Base-by-base conservation (phyloP, 2,113 vertebrate genomes). In the Chloropsis hardwickii region DNA sequence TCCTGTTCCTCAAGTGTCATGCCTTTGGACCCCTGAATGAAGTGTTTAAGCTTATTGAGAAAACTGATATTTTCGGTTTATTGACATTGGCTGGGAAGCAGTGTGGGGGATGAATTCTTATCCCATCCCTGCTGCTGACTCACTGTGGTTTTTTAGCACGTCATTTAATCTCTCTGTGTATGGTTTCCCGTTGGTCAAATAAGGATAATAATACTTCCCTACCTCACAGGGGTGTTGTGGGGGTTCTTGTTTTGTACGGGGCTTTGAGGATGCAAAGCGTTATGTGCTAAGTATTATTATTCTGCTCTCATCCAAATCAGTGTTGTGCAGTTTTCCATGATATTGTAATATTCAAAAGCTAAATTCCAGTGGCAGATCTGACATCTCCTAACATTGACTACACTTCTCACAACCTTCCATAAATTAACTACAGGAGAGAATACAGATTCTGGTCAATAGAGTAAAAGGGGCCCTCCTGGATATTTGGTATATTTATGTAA, bases 41-140 rank as follows among this genome's bases (percentile, higher is more conserved):
- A 97, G 90, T 97, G 95, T 97, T 97, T 96, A 95, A 97, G 77
- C 77, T 96, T 97, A 88, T 93, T 95, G 83, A 96, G 95, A 96
- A 97, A 97, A 96, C 81, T 96, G 56, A 37, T 88, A 44, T 83
- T 98, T 98, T 98, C 96, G 97, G 98, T 98, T 98, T 98, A 95
- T 98, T 98, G 98, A 97, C 98, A 98, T 97, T 98, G 93, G 37
- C 81, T 94, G 81, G 78, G 61, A 93, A 91, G 81, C 73, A 95
- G 88, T 58, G 37, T 90, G 25, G 47, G 83, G 61, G 60, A 89
- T 67, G 47, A 86, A 47, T 66, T 93, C 85, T 86, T 95, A 57
- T 22, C 67, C 66, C 64, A 56, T 73, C 48, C 57, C 60, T 91
- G 57, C 78, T 88, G 76, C 89, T 96, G 77, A 82, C 71, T 95